These are phyloP conservation scores for Scalopus aquaticus DNA, from an alignment of 2,113 vertebrate genomes.

Conservation along the genomic window DNA sequence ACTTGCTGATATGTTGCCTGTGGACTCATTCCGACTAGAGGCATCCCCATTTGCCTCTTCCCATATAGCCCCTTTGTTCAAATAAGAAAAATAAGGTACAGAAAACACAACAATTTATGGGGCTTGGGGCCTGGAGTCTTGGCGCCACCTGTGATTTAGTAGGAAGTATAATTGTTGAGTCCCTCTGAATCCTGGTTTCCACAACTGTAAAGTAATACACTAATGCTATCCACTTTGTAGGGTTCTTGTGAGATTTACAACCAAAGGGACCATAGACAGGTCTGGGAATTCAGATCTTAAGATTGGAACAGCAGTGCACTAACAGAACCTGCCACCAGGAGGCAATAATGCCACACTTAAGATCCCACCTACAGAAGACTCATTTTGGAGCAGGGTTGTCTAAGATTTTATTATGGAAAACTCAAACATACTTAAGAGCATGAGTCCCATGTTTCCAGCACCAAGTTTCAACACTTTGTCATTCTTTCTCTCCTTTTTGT, in stretches of 20 bases:
- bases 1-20: background rate
- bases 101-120: background rate
- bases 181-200: background rate
- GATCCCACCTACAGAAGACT: background rate
- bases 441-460: background rate
- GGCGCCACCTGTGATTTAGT: background rate
- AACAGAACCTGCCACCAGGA: constrained; percentile 34
- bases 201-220: background rate
- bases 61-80: background rate
- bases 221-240: background rate
- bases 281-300: background rate
- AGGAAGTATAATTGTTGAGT: background rate
- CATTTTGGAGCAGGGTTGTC: background rate
- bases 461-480: background rate
- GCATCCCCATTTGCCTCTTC: background rate
- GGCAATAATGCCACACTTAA: constrained; percentile 40
- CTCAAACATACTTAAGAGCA: background rate
- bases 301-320: background rate
- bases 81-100: background rate
- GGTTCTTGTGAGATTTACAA: background rate
- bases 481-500: background rate
- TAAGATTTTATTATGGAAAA: constrained; percentile 4
- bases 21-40: background rate
- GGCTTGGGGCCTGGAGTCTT: background rate
- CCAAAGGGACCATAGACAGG: background rate